Base-by-base conservation (phyloP, 1,140 invertebrate species). In the Polypedilum pembai region DNA sequence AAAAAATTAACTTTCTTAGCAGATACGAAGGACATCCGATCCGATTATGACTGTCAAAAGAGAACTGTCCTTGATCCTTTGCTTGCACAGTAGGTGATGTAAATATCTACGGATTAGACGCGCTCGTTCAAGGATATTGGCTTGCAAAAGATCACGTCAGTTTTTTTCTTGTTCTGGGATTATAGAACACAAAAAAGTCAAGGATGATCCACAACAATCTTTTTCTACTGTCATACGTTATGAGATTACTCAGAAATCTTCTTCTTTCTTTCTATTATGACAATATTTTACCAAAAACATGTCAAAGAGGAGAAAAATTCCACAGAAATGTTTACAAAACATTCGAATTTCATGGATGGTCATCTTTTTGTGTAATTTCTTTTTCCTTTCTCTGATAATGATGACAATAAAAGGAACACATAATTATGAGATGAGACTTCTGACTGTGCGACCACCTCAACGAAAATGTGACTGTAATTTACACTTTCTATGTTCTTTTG, bases 391-490 rank as follows among this genome's bases (percentile, higher is more conserved):
- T 33, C 5, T 33, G 24, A 3, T 33, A 5, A 33, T 33, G 5
- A 33, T 33, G 24, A 33, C 5, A 33, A 33, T 33, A 12, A 56
- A 56, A 56, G n/a, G 45, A 17, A 56, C 10, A 56, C 45, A 56
- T 56, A 56, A 56, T 56, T 56, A 56, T 17, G n/a, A 56, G 45
- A 33, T 33, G 24, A 33, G 24, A 33, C n/a, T 21, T 10, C 65
- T 69, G 10, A 21, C 65, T 69, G 65, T 69, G 65, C 65, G 65
- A 69, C 65, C 65, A 69, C 65, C 65, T 69, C 65, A 69, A 20
- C 65, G 65, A 69, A 56, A 33, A 33, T 33, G 24, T 33, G 24
- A 33, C 24, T 33, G 24, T 33, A 33, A 33, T 33, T 33, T 33
- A 33, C 24, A 33, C 24, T 33, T 5, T 33, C 24, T 15, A 45